A percentile compares a stretch with the other conserved stretches of the same genome.
Evolutionary conservation across 2,113 vertebrate species (phyloP).

Genomic region (human): DNA sequence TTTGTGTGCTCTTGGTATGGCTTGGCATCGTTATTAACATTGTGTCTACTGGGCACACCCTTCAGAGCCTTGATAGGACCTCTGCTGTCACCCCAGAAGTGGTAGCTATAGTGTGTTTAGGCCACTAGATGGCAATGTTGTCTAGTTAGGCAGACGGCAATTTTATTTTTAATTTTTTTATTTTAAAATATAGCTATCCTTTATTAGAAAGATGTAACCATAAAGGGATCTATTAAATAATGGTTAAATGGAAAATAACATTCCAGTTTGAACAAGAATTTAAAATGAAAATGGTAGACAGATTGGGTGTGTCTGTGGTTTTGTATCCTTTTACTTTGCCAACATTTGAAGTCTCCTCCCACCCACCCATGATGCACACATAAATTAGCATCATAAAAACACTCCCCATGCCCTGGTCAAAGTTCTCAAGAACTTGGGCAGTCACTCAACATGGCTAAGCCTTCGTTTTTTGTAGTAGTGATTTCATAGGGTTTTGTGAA

Average conservation of each 20-base stretch:
- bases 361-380: too few relatives aligned
- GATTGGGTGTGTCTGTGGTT: background rate
- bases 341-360: background rate
- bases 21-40: background rate
- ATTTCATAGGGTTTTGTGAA: background rate
- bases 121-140: constrained; percentile 70
- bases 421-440: background rate
- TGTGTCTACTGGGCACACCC: background rate
- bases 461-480: background rate
- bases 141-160: constrained; percentile 39
- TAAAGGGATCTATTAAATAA: background rate
- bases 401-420: background rate
- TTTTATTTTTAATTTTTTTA: background rate
- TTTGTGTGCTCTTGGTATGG: background rate
- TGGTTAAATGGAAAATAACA: background rate
- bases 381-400: background rate
- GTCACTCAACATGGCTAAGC: background rate
- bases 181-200: background rate
- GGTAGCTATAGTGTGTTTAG: background rate
- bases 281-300: background rate
- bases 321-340: background rate
- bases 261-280: background rate
- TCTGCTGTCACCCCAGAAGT: background rate
- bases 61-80: background rate
- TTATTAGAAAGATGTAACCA: background rate